A percentile compares a stretch with the other conserved stretches of the same genome.
Evolutionary conservation across 2,113 vertebrate species (phyloP).

Genomic region (Eclectus roratus): DNA sequence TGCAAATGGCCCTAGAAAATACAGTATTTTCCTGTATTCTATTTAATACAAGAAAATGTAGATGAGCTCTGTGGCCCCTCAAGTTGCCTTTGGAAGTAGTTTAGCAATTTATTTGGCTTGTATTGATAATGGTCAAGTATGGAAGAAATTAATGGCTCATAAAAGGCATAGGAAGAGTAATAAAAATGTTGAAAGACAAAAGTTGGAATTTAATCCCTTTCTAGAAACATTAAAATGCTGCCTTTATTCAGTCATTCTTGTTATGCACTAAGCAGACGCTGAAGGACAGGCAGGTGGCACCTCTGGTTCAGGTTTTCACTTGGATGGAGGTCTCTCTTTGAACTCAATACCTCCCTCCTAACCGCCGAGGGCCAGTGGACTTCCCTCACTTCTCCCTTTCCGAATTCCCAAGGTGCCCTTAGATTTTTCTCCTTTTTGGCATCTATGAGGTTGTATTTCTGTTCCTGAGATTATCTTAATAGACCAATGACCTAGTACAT

Average conservation of each 20-base stretch:
- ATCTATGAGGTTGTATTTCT: neutral
- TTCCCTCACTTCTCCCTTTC: neutral
- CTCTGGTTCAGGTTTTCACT: neutral
- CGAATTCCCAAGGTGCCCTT: neutral
- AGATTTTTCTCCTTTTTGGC: neutral
- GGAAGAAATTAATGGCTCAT: neutral
- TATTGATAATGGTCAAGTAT: neutral
- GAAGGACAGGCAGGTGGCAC: neutral
- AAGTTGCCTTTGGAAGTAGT: neutral
- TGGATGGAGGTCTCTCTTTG: neutral
- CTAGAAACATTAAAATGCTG: neutral
- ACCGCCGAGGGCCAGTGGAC: neutral
- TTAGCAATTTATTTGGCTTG: neutral
- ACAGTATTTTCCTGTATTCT: neutral
- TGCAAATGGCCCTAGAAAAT: neutral
- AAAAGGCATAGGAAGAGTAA: neutral
- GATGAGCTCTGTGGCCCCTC: neutral
- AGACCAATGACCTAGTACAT: no score
- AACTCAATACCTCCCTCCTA: neutral
- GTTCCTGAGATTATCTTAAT: fast-evolving
- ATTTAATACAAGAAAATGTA: neutral
- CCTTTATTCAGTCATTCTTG: neutral
- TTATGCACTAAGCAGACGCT: neutral
- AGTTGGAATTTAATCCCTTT: constrained; percentile 15
- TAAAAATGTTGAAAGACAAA: constrained; percentile 17